Evolutionary conservation across 1,140 invertebrate species (phyloP).

Genomic region (Pararge aegeria): DNA sequence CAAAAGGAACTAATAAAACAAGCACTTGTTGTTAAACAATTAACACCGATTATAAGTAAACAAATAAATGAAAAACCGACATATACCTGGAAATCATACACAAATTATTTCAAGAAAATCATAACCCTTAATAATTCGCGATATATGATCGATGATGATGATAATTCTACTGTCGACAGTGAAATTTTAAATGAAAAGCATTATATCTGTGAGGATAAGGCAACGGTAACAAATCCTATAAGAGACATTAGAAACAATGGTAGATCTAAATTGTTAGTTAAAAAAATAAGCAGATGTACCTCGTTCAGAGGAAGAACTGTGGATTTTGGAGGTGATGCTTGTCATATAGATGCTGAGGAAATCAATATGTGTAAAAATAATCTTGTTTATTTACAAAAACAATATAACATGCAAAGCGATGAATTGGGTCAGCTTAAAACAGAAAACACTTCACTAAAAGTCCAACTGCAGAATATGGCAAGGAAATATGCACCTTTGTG

Average conservation of each 20-base stretch:
- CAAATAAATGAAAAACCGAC: slow-evolving; percentile 2
- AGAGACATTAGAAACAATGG: background rate
- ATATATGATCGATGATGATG: background rate
- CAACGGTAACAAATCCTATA: slow-evolving; percentile 28
- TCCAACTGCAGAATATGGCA: slow-evolving; percentile 41
- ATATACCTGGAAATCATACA: slow-evolving; percentile 5
- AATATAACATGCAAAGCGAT: slow-evolving; percentile 37
- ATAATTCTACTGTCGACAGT: background rate
- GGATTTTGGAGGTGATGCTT: slow-evolving; percentile 36
- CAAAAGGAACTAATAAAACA: slow-evolving; percentile 55
- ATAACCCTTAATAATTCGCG: background rate
- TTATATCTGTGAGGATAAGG: slow-evolving; percentile 15
- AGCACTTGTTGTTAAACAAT: slow-evolving; percentile 50
- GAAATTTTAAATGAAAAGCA: background rate
- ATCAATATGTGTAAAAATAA: slow-evolving; percentile 36
- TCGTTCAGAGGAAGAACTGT: slow-evolving; percentile 35
- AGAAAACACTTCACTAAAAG: slow-evolving; percentile 52
- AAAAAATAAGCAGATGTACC: slow-evolving; percentile 38
- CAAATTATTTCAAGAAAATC: slow-evolving; percentile 11
- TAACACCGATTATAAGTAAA: slow-evolving; percentile 21
- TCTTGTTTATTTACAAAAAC: slow-evolving; percentile 42
- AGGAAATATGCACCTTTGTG: slow-evolving; percentile 8
- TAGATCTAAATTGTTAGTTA: slow-evolving; percentile 11
- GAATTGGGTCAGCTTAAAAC: slow-evolving; percentile 52
- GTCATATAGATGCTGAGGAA: slow-evolving; percentile 27